Evolutionary conservation across 2,113 vertebrate species (phyloP), one percentile per base, ranked within the genome.

Genomic region (Megalops atlanticus): DNA sequence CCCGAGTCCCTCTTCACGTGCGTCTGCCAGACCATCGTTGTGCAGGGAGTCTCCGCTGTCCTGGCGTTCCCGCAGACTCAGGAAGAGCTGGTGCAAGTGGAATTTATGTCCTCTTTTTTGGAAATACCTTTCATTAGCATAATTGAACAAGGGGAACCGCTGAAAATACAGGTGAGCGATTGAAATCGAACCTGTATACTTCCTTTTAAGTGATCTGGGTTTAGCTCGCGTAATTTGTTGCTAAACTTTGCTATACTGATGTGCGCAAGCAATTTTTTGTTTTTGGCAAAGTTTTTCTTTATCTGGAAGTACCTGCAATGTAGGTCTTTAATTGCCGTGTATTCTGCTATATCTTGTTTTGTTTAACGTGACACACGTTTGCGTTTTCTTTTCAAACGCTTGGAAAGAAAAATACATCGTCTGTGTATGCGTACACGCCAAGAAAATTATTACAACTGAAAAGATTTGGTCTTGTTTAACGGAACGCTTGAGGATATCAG

Each of bases 71-170:
- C 96, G 18, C 95, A 96, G 84, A 95, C 88, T 85, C 93, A 93
- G 14, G 93, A 95, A 33, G 96, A 97, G 90, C 91, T 97, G 79
- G 92, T 96, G 71, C 96, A 96, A 90, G 87, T 97, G 93, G 95
- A 96, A 75, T 93, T 98, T 88, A 87, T 97, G 90, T 92, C 96
- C 41, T 92, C 95, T 18, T 92, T 93, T 84, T 86, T 97, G 85
- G 91, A 94, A 89, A 92, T 96, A 84, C 96, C 97, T 1, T 92
- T 97, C 90, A 83, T 97, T 87, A 97, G 96, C 90, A 85, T 97
- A 86, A 85, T 94, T 24, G 95, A 96, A 78, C 85, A 90, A 78
- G 94, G 86, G 86, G 91, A 96, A 82, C 93, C 95, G 47, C 92
- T 96, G 64, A 88, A 86, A 64, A 91, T 89, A 24, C 93, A 96